Conservation (phyloP, 2,888 invertebrate genomes). For the Apotomis betuletana region DNA sequence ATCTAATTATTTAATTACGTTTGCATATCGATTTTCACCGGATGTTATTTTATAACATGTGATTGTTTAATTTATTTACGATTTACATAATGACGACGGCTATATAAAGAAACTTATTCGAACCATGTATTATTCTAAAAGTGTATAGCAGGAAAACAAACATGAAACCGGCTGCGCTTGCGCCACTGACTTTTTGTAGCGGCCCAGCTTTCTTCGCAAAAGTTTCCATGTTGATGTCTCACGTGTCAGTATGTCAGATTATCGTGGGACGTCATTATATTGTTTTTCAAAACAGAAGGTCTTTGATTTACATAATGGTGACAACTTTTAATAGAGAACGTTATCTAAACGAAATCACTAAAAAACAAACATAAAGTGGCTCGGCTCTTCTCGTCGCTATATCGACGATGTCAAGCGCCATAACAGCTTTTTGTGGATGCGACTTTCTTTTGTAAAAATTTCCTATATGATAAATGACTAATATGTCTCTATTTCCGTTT, state of each 20-base stretch:
- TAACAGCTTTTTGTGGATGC: too few species aligned
- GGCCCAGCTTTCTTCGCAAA: slow-evolving; percentile 1
- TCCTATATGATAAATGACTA: too few species aligned
- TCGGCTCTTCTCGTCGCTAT: not conserved
- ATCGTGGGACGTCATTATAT: not conserved
- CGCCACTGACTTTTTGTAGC: not conserved
- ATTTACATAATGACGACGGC: slow-evolving; percentile 5
- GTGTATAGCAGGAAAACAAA: slow-evolving; percentile 2
- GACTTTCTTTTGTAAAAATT: too few species aligned
- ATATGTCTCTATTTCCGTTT: too few species aligned
- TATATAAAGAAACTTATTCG: slow-evolving; percentile 4
- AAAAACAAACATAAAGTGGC: not conserved
- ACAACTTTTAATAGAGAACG: not conserved
- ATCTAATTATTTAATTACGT: not conserved
- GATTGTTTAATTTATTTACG: not conserved
- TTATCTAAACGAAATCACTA: not conserved
- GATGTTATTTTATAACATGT: not conserved
- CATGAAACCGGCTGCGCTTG: slow-evolving; percentile 1
- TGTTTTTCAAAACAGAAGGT: not conserved
- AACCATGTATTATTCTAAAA: slow-evolving; percentile 1
- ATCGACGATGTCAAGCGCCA: too few species aligned
- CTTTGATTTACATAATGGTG: not conserved
- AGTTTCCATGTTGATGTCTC: not conserved
- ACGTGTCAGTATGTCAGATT: not conserved
- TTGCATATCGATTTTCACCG: not conserved